phyloP scores from a whole-genome alignment of 2,888 invertebrate genomes.

The Ennomos fuscantarius region DNA sequence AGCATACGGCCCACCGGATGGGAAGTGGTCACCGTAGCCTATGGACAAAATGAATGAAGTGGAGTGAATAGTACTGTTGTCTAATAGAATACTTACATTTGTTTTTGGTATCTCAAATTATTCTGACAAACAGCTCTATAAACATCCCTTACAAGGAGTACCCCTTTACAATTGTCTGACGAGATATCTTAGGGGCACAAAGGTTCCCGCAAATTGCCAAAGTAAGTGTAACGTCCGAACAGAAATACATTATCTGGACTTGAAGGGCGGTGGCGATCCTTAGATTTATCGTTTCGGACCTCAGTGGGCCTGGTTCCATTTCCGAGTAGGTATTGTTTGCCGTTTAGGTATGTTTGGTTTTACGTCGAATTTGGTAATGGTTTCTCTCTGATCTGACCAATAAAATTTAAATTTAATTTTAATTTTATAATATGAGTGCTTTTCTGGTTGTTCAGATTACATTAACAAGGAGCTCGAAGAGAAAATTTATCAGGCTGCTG shows the following conservation, averaged over 20 bases:
- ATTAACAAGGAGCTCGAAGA: no score
- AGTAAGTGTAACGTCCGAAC: slow-evolving; percentile 84
- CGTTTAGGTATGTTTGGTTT: slow-evolving; percentile 6
- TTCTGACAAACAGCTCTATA: slow-evolving; percentile 47
- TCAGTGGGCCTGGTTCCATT: slow-evolving; percentile 66
- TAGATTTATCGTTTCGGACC: slow-evolving; percentile 73
- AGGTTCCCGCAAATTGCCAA: slow-evolving; percentile 84
- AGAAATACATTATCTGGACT: slow-evolving; percentile 83
- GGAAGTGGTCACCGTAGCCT: no score
- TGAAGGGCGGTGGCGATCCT: slow-evolving; percentile 69
- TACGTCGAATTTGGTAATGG: no score
- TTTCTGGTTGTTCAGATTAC: no score
- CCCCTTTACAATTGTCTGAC: slow-evolving; percentile 77
- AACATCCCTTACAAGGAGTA: slow-evolving; percentile 52
- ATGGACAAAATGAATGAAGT: no score
- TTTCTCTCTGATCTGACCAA: no score
- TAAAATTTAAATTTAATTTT: no score
- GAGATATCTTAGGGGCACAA: slow-evolving; percentile 84
- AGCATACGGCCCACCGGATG: no score
- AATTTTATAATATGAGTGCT: no score
- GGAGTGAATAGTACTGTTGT: no score
- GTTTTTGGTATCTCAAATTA: neutral
- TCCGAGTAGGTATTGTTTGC: slow-evolving; percentile 53
- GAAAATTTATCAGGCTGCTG: no score
- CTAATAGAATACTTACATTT: no score